Conservation (phyloP, 2,888 invertebrate species). For the Agrotis segetum region DNA sequence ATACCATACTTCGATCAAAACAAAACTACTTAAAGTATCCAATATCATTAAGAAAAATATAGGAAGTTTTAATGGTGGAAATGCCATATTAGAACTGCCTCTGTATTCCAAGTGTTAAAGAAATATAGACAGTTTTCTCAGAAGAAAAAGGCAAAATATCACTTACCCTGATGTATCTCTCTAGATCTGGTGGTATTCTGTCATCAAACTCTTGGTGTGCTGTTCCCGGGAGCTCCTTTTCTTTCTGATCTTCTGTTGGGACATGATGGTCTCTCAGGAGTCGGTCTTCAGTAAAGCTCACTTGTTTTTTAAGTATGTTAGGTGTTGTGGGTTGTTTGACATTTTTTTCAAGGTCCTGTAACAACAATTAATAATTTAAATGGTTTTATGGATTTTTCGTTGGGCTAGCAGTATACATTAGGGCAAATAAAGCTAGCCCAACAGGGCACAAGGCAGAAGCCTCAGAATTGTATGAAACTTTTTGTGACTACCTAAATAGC, state of each 20-base stretch:
- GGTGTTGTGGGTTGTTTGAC: conserved; percentile 64
- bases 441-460: no score
- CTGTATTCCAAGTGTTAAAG: no score
- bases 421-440: no score
- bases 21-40: no score
- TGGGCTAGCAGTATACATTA: no score
- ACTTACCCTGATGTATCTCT: conserved; percentile 85
- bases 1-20: background rate
- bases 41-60: no score
- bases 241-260: conserved; percentile 62
- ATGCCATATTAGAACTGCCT: no score
- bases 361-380: conserved; percentile 21
- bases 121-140: no score
- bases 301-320: conserved; percentile 62
- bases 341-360: conserved; percentile 68
- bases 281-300: conserved; percentile 66
- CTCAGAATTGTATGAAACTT: background rate
- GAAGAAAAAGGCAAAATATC: no score
- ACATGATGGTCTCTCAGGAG: conserved; percentile 66
- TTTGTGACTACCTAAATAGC: background rate
- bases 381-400: no score
- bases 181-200: conserved; percentile 81
- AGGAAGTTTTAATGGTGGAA: no score
- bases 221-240: conserved; percentile 54
- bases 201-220: conserved; percentile 69